Base-by-base conservation (phyloP, 2,888 invertebrate species). In the Drosophila gaucha region DNA sequence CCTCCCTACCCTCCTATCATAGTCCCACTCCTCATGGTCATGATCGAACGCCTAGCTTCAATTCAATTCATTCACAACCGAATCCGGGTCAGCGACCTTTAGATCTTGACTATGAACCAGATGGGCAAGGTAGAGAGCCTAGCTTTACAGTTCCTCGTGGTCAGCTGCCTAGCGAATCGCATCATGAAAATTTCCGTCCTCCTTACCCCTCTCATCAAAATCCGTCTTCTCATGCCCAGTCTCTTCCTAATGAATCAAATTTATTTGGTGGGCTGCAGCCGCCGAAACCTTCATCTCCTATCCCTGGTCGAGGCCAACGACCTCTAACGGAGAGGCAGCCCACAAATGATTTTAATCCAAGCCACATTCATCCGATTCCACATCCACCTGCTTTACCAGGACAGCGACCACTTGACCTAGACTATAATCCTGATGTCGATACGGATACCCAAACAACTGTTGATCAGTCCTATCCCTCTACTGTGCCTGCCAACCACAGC, bases 201-300 rank as follows among this genome's bases (percentile, higher is more conserved):
- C 20, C 36, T 6, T 2, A 1, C 14, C 10, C 50, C 5, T 12
- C 33, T 6, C 50, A 50, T 46, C 59, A 30, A 22, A 69, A 49
- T 16, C 60, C 49, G 2, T 16, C 36, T 1, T 36, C 33, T 28
- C 33, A 26, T 12, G 16, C n/a, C 10, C 36, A 35, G 2, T 20
- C 36, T 1, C 18, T 16, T 18, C 18, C 43, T 12, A 16, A 28
- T 12, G 28, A 28, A 28, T 44, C 43, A 2, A 78, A 74, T 50
- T 50, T 78, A 1, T 78, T 62, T 51, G 78, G 80, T 6, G 80
- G 83, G 0, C 39, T 84, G 6, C 71, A 76, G 20, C 85, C 86
- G 6, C 80, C 89, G 0, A 39, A 47, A n/a, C 39, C 50, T 5
- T 36, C 62, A 16, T 1, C 44, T 6, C 49, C 56, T 1, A 9